Evolutionary conservation across 2,113 vertebrate genomes (phyloP), one percentile per base, ranked within the genome.

Genomic region (Holacanthus passer): DNA sequence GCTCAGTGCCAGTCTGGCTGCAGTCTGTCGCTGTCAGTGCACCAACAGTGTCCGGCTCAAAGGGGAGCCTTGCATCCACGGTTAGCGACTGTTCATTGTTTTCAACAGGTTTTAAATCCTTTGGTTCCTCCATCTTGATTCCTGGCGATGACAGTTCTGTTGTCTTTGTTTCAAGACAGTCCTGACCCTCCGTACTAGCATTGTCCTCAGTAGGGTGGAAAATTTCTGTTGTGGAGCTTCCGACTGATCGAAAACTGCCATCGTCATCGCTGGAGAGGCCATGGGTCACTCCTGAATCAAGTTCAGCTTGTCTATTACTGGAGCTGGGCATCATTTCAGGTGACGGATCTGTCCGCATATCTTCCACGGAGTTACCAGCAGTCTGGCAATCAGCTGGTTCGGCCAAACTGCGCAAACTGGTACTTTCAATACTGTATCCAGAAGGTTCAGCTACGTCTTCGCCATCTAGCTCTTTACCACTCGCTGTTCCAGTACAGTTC

Each of bases 191-290:
- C 6, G 22, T 6, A 1, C 16, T 0, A 0, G 13, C 0, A 32
- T 12, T 11, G 7, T 91, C 91, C 63, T 67, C 66, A 52, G 77
- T 68, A 7, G 81, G 53, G 35, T 87, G 86, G 41, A 90, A 91
- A 17, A 91, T 58, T 39, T 94, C 94, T 14, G 90, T 88, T 5
- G 80, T 72, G 41, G 90, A 93, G 74, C 92, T 92, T 68, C 73
- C 89, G 9, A 87, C 77, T 0, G 94, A 92, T 31, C 22, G 72
- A 72, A 91, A 91, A 43, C 91, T 91, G 76, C 60, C 70, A 55
- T 94, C 90, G 0, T 92, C 91, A 1, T 93, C 92, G 24, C 90
- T 92, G 58, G 88, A 93, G 35, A 66, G 11, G 24, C 72, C 41
- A 0, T 32, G 74, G 12, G 37, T 60, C 32, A 41, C 14, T 29